A percentile compares a stretch with the other conserved stretches of the same genome.
Conservation (phyloP, 2,113 vertebrate species). For the Willisornis vidua region DNA sequence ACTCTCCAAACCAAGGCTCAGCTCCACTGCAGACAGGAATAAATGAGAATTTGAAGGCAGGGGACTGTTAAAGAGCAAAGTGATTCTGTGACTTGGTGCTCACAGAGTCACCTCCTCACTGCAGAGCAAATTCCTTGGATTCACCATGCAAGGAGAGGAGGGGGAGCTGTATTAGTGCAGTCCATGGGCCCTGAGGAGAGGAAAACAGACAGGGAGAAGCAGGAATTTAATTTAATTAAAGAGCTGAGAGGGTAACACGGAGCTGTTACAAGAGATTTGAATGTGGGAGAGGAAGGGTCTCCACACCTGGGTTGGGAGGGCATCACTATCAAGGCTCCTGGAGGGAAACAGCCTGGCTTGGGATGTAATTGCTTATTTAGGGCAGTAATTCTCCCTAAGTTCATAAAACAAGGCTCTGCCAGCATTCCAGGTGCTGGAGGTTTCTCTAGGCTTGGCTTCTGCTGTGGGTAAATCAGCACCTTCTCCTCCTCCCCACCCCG, state of each 20-base stretch:
- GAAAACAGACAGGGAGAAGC: not conserved
- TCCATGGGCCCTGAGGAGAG: not conserved
- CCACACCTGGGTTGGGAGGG: not conserved
- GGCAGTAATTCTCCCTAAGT: not conserved
- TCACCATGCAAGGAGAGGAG: not conserved
- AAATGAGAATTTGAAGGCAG: not conserved
- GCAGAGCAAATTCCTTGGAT: not conserved
- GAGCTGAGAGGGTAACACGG: not conserved
- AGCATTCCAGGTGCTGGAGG: not conserved
- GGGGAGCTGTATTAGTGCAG: not conserved
- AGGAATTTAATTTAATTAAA: not conserved
- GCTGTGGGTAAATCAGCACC: not conserved
- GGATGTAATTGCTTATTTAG: not conserved
- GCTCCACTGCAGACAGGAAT: not conserved
- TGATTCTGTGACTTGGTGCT: no score
- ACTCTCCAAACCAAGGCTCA: slow-evolving; percentile 7
- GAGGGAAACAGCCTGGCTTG: not conserved
- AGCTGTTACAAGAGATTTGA: not conserved
- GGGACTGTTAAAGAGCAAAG: not conserved
- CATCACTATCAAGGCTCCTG: not conserved
- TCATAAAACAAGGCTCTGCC: not conserved
- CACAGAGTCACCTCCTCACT: not conserved
- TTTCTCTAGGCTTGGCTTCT: not conserved
- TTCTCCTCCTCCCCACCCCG: not conserved
- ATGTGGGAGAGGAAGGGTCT: not conserved